A percentile compares a stretch with the other conserved stretches of the same genome.
Conservation (phyloP, 2,113 vertebrate genomes). For the Forbesichthys papilliferus region DNA sequence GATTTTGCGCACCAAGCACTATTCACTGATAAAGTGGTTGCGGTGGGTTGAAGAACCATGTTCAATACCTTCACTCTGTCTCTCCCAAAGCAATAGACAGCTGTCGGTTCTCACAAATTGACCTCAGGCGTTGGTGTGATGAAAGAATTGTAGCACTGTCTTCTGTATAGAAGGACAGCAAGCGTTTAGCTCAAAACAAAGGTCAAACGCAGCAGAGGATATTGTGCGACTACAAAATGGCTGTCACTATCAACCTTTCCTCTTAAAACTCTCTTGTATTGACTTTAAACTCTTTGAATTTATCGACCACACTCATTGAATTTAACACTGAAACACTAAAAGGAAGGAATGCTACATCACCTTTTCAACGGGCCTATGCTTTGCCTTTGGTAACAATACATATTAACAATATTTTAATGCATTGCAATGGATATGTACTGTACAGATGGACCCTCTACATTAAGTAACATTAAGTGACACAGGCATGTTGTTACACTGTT, state of each 20-base stretch:
- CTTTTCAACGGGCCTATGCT: conserved; percentile 47
- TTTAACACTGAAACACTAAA: conserved; percentile 9
- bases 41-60: conserved; percentile 44
- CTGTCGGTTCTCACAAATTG: conserved; percentile 65
- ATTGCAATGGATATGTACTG: conserved; percentile 46
- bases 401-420: conserved; percentile 56
- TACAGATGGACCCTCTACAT: conserved; percentile 30
- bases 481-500: conserved; percentile 56
- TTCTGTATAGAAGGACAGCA: conserved; percentile 23
- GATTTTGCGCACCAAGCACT: conserved; percentile 57
- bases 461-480: conserved; percentile 55
- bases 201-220: conserved; percentile 49
- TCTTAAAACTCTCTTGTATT: neutral
- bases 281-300: conserved; percentile 16
- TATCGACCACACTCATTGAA: conserved; percentile 2
- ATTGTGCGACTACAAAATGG: conserved; percentile 16
- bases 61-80: conserved; percentile 69
- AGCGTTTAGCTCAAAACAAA: conserved; percentile 36
- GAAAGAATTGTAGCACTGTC: conserved; percentile 32
- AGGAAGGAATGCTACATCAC: conserved; percentile 2
- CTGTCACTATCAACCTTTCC: neutral
- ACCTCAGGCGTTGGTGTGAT: conserved; percentile 59
- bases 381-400: conserved; percentile 56
- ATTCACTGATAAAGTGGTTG: conserved; percentile 62
- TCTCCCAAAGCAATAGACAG: conserved; percentile 64